Conservation (phyloP, 2,797 vertebrate genomes). For the Crax fasciolata region DNA sequence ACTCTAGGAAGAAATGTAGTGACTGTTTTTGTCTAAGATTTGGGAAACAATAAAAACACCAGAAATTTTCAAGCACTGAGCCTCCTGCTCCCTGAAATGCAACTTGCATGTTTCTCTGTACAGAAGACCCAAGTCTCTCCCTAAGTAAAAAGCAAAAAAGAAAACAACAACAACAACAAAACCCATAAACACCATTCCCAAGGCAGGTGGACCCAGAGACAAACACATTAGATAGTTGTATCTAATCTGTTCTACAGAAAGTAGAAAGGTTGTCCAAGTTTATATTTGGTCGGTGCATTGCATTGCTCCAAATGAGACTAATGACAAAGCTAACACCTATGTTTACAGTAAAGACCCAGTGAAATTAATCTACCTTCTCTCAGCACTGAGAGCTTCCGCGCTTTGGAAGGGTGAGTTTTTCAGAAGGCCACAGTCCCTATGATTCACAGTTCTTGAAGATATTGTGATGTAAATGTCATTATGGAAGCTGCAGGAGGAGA, state of each 20-base stretch:
- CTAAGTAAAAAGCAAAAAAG: not conserved
- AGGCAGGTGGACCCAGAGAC: not conserved
- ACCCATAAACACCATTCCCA: not conserved
- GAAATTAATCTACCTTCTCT: not conserved
- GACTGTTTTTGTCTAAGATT: not conserved
- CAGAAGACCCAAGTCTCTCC: not conserved
- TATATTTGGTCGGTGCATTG: not conserved
- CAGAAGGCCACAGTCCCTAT: not conserved
- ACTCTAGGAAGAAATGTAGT: not conserved
- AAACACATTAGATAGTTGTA: not conserved
- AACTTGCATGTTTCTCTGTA: not conserved
- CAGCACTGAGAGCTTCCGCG: not conserved
- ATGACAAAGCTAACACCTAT: not conserved
- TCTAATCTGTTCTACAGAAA: not conserved
- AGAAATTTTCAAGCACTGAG: not conserved
- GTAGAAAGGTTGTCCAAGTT: not conserved
- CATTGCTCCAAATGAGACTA: not conserved
- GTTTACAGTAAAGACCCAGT: not conserved
- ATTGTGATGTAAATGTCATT: not conserved
- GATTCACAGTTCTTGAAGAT: not conserved
- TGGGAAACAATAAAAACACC: not conserved
- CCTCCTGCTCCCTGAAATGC: not conserved
- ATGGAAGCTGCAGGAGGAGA: not conserved
- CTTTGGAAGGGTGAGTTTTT: not conserved
- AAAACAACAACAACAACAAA: not conserved